These are phyloP conservation scores for Aphis gossypii DNA, from an alignment of 1,140 invertebrate genomes.

Conservation along the genomic window DNA sequence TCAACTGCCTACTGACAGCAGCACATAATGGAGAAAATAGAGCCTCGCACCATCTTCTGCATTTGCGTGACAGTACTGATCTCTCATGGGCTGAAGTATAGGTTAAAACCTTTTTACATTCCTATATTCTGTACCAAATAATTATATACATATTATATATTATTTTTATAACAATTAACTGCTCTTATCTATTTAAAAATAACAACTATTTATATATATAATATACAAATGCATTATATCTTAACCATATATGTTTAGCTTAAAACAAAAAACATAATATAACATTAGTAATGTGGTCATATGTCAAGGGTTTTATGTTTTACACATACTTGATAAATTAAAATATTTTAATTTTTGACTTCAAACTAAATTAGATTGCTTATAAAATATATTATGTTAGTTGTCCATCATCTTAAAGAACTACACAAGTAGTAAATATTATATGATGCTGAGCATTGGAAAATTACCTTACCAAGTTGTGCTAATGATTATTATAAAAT, in stretches of 20 bases:
- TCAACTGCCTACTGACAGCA: too few relatives aligned
- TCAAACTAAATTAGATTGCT: neutral
- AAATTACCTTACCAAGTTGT: neutral
- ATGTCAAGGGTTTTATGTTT: neutral
- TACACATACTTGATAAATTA: neutral
- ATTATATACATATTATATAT: neutral
- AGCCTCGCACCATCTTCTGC: too few relatives aligned
- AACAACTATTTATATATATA: neutral
- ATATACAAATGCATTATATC: neutral
- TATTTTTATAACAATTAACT: neutral
- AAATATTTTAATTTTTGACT: neutral
- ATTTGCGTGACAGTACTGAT: too few relatives aligned
- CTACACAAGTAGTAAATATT: neutral
- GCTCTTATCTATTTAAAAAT: neutral
- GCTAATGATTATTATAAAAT: conserved; percentile 25
- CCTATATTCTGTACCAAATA: neutral
- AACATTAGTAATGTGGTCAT: neutral
- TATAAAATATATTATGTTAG: neutral
- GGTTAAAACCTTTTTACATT: neutral
- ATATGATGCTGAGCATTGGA: neutral
- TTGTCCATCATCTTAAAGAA: neutral
- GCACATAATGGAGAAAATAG: too few relatives aligned
- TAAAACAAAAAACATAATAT: neutral
- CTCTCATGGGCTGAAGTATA: neutral
- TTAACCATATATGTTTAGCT: neutral